Conservation (phyloP, 2,113 vertebrate genomes). For the Ondatra zibethicus region DNA sequence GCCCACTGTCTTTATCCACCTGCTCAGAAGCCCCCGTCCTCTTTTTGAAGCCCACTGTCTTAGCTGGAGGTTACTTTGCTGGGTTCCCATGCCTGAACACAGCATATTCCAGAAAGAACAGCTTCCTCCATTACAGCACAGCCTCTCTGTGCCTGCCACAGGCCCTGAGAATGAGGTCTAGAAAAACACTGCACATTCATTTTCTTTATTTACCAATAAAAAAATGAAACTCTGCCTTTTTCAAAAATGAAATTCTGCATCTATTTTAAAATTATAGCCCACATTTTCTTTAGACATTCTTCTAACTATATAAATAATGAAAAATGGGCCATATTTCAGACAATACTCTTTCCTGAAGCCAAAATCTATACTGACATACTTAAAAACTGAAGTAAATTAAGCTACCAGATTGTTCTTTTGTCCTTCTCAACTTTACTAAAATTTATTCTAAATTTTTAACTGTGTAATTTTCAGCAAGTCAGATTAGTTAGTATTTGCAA, state of each 20-base stretch:
- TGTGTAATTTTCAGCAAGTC: conserved; percentile 26
- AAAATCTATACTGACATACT: not conserved
- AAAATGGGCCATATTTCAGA: not conserved
- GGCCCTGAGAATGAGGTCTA: not conserved
- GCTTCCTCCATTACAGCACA: not conserved
- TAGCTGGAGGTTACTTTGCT: not conserved
- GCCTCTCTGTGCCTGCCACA: not conserved
- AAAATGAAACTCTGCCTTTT: conserved; percentile 1
- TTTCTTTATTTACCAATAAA: not conserved
- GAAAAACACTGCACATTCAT: not conserved
- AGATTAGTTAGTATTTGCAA: conserved; percentile 32
- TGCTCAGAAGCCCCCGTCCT: not conserved
- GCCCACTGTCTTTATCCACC: not conserved
- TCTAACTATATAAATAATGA: not conserved
- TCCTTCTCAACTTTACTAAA: conserved; percentile 57
- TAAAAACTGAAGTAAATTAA: conserved; percentile 19
- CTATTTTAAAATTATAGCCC: not conserved
- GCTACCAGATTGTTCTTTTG: not conserved
- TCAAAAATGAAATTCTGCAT: conserved; percentile 18
- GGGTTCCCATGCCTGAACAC: not conserved
- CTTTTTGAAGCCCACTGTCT: not conserved
- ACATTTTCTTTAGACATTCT: conserved; percentile 4
- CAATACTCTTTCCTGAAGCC: conserved; percentile 34
- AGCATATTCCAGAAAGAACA: not conserved
- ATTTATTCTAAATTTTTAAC: conserved; percentile 27